These are phyloP conservation scores for Silurus asotus DNA, from an alignment of 2,113 vertebrate genomes.

Conservation along the genomic window DNA sequence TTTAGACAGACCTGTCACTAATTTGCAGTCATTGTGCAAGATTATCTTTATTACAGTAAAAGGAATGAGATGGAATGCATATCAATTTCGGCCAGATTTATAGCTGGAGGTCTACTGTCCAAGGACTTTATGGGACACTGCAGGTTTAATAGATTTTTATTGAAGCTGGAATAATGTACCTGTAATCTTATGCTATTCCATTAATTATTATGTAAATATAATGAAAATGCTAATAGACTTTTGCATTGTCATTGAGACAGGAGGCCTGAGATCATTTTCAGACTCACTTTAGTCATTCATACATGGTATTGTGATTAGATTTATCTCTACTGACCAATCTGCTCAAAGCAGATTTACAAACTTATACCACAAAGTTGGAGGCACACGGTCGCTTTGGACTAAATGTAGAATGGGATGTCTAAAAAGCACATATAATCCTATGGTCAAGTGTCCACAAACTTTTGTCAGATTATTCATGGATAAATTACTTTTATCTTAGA, in stretches of 20 bases:
- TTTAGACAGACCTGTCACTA: background rate
- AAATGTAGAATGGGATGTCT: too few relatives aligned
- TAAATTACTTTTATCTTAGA: too few relatives aligned
- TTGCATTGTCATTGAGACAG: too few relatives aligned
- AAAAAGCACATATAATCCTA: too few relatives aligned
- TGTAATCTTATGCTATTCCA: background rate
- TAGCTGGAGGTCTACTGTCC: background rate
- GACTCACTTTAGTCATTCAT: background rate
- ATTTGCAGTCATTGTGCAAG: background rate
- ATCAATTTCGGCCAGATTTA: background rate
- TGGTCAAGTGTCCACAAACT: too few relatives aligned
- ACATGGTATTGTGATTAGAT: background rate
- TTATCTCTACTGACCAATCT: background rate
- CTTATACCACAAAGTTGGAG: too few relatives aligned
- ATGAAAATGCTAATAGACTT: background rate
- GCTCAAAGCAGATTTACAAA: too few relatives aligned
- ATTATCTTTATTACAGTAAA: background rate
- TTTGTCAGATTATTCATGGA: too few relatives aligned
- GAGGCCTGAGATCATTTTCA: too few relatives aligned
- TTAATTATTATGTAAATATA: background rate
- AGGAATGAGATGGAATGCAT: background rate
- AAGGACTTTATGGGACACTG: background rate
- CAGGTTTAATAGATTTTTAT: background rate
- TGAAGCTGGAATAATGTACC: background rate
- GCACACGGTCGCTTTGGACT: too few relatives aligned